Conservation (phyloP, 2,888 invertebrate species). For the Cheilosia pagana region DNA sequence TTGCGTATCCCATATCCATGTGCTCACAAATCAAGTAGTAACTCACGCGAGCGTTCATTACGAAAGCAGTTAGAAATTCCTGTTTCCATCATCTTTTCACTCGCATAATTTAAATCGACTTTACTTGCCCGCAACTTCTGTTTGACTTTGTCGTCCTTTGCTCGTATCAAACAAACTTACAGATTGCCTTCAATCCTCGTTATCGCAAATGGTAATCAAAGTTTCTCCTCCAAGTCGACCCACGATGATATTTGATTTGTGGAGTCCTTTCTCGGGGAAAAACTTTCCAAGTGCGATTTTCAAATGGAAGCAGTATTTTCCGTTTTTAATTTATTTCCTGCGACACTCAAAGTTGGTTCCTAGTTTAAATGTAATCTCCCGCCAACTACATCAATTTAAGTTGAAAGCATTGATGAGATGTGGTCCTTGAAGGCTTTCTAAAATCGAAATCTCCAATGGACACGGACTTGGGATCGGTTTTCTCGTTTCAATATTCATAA, state of each 20-base stretch:
- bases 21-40: too few relatives aligned
- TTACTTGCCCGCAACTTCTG: not conserved
- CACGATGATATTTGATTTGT: not conserved
- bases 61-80: too few relatives aligned
- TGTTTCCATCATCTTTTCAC: not conserved
- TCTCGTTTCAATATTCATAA: too few relatives aligned
- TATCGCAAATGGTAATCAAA: not conserved
- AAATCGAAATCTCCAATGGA: too few relatives aligned
- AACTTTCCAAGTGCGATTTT: constrained; percentile 4
- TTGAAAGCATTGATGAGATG: too few relatives aligned
- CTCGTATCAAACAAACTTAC: not conserved
- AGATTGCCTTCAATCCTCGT: not conserved
- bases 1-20: too few relatives aligned
- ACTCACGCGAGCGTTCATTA: too few relatives aligned
- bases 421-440: too few relatives aligned
- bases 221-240: not conserved
- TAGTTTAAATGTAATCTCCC: not conserved
- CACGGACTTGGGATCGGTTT: too few relatives aligned
- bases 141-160: not conserved
- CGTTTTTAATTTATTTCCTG: not conserved
- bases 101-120: not conserved
- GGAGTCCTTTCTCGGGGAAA: not conserved
- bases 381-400: not conserved
- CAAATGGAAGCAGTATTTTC: not conserved
- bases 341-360: not conserved